Evolutionary conservation across 2,797 vertebrate genomes (phyloP), one percentile per base, ranked within the genome.

Genomic region (Enteromius afrohamiltoni): DNA sequence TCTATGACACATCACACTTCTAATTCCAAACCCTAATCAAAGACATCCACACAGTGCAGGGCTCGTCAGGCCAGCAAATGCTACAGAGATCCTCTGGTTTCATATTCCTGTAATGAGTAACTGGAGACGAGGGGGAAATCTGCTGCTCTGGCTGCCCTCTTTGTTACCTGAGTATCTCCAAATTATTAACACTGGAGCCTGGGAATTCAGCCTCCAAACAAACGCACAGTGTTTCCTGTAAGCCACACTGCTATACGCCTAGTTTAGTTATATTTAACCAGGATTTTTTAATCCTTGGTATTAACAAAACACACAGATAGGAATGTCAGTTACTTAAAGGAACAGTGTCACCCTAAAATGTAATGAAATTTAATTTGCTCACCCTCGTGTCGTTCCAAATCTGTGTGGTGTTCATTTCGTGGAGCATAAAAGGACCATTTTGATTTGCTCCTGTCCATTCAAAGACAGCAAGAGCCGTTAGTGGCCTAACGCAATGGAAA

Each of bases 11-110:
- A 82, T 84, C 75, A 67, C 84, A 88, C 82, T 83, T 77, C 70
- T 87, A 77, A 84, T 86, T 85, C 78, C 78, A 84, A 85, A 85
- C 51, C 76, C 84, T 88, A 86, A 89, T 89, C 86, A 85, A 88
- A 90, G 84, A 86, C 85, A 85, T 86, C 86, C 79, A 74, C 82
- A 85, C 73, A 70, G 85, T 14, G 37, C 60, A 77, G 81, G 84
- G 85, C 65, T 77, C 60, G 69, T 88, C 83, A 84, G 79, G 58
- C 68, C 79, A 77, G 53, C 76, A 80, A 86, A 85, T 77, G 77
- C 68, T 84, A 78, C 82, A 80, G 58, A 70, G 75, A 88, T 78
- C 77, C 47, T 31, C 85, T 80, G 78, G 73, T 79, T 84, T 88
- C 79, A 87, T 87, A 84, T 88, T 88, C 77, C 74, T 85, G 73